A percentile compares a stretch with the other conserved stretches of the same genome.
Evolutionary conservation across 2,113 vertebrate genomes (phyloP).

Genomic region (Gnathonemus longibarbis): DNA sequence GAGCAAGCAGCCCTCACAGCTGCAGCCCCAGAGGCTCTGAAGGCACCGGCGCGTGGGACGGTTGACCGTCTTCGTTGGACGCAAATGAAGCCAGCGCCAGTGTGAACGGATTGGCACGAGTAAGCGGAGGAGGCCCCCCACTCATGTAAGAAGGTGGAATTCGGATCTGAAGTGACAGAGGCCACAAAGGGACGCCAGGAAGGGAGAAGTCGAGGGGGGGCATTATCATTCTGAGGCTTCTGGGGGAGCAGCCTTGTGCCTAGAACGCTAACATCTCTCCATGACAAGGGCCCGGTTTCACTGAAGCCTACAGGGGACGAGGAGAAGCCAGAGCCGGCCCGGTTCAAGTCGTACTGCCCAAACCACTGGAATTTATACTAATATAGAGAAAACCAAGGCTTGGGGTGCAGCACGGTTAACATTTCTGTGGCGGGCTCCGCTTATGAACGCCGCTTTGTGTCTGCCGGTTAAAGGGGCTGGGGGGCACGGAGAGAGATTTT

Average conservation of each 20-base stretch:
- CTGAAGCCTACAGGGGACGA: not conserved
- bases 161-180: not conserved
- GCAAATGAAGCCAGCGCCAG: not conserved
- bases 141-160: not conserved
- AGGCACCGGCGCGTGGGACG: not conserved
- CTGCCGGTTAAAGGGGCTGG: not conserved
- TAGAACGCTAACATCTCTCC: not conserved
- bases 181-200: not conserved
- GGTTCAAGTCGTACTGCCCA: not conserved
- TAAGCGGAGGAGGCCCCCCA: not conserved
- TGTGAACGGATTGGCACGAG: not conserved
- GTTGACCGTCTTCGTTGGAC: not conserved
- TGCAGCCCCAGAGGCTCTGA: not conserved
- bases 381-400: not conserved
- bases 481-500: conserved; percentile 2
- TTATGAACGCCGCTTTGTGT: conserved; percentile 36
- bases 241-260: not conserved
- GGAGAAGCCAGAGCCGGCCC: conserved; percentile 11
- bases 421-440: conserved; percentile 51
- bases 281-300: not conserved
- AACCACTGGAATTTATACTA: conserved; percentile 21
- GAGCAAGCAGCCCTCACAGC: not conserved
- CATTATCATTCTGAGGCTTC: conserved; percentile 2
- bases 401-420: conserved; percentile 40
- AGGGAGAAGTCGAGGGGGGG: not conserved